Evolutionary conservation across 2,888 invertebrate genomes (phyloP).

Genomic region (Odontocolon sp.): DNA sequence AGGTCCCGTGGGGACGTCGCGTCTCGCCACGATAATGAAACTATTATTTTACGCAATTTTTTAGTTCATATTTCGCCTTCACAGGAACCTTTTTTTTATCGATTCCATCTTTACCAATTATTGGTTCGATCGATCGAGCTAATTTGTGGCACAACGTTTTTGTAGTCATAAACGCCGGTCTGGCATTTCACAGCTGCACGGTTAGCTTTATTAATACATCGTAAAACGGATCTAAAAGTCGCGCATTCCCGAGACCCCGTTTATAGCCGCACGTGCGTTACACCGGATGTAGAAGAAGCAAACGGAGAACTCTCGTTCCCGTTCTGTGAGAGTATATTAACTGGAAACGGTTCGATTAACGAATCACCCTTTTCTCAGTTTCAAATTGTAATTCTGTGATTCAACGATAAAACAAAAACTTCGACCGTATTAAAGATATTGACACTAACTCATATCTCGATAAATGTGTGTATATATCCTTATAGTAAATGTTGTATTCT

Average conservation of each 20-base stretch:
- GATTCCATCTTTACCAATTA: slow-evolving; percentile 1
- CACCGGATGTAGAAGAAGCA: slow-evolving; percentile 56
- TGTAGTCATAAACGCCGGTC: slow-evolving; percentile 35
- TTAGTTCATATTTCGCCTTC: not conserved
- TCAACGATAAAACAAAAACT: not conserved
- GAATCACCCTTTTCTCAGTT: slow-evolving; percentile 17
- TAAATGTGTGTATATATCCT: no score
- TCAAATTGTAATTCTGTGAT: slow-evolving; percentile 2
- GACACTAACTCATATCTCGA: no score
- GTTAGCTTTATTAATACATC: slow-evolving; percentile 59
- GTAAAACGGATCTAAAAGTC: slow-evolving; percentile 59
- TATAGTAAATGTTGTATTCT: no score
- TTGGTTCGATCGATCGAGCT: slow-evolving; percentile 33
- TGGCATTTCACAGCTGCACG: slow-evolving; percentile 43
- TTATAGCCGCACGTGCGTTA: slow-evolving; percentile 57
- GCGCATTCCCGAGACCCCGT: slow-evolving; percentile 37
- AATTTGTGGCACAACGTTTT: slow-evolving; percentile 40
- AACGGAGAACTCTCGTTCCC: slow-evolving; percentile 41
- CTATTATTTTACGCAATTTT: slow-evolving; percentile 16
- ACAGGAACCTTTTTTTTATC: not conserved
- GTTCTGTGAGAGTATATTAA: slow-evolving; percentile 10
- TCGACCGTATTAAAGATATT: not conserved
- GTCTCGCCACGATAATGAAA: slow-evolving; percentile 4
- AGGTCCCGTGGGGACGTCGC: not conserved
- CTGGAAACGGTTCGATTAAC: slow-evolving; percentile 17